These are phyloP conservation scores for Bambusicola thoracicus DNA, from an alignment of 2,113 vertebrate genomes.

Conservation along the genomic window DNA sequence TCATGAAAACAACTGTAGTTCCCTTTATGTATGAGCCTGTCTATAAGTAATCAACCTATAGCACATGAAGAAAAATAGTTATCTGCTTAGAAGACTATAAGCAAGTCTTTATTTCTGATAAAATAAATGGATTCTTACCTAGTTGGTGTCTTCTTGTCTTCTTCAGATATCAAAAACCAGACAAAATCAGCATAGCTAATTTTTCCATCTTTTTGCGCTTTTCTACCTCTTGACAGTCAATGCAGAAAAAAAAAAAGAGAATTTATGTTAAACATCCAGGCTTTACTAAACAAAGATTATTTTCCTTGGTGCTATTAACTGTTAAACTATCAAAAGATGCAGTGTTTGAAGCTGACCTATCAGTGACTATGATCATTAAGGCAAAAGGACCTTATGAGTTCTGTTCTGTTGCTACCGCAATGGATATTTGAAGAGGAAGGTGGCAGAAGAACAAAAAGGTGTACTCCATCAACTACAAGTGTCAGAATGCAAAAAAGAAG, in stretches of 20 bases:
- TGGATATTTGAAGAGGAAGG: not conserved
- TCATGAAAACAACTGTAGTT: not conserved
- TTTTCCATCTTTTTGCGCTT: conserved; percentile 82
- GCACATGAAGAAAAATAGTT: not conserved
- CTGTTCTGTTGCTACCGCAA: not conserved
- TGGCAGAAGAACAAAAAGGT: not conserved
- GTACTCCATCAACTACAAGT: not conserved
- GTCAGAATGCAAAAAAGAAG: not conserved
- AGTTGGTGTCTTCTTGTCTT: conserved; percentile 93
- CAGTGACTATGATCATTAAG: not conserved
- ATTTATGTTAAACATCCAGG: not conserved
- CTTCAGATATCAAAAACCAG: conserved; percentile 97
- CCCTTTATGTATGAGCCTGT: not conserved
- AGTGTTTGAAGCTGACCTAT: not conserved
- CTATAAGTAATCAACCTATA: not conserved
- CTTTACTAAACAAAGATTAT: not conserved
- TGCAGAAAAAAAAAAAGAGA: not conserved
- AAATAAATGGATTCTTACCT: conserved; percentile 77
- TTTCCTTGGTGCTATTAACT: not conserved
- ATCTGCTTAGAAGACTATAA: not conserved
- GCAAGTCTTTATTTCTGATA: not conserved
- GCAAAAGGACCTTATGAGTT: not conserved
- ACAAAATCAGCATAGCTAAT: conserved; percentile 94
- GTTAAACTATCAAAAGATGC: not conserved
- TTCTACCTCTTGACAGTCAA: conserved; percentile 77